Evolutionary conservation across 2,113 vertebrate genomes (phyloP).

Genomic region (Perca schrenkii): DNA sequence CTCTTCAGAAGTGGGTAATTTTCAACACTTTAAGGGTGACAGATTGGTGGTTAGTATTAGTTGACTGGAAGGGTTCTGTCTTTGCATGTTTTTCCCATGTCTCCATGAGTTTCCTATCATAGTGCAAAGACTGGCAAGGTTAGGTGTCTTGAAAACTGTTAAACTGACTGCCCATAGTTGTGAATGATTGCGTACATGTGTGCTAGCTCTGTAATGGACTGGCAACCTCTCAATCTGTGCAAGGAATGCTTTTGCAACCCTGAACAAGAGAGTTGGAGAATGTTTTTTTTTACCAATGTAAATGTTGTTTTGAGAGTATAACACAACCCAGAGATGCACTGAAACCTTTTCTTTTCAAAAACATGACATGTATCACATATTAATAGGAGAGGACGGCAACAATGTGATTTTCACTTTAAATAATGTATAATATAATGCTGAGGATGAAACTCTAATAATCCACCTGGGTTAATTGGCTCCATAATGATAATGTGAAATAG

Average conservation of each 20-base stretch:
- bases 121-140: neutral
- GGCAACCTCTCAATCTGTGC: neutral
- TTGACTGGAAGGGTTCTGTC: neutral
- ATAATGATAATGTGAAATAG: no score
- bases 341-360: neutral
- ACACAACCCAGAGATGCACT: neutral
- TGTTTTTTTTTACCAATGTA: neutral
- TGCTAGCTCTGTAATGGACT: neutral
- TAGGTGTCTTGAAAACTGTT: neutral
- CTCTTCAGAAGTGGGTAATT: conserved; percentile 10
- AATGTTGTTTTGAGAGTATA: neutral
- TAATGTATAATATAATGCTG: neutral
- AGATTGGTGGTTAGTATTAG: neutral
- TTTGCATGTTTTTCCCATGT: neutral
- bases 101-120: neutral
- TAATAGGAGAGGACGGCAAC: neutral
- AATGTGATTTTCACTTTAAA: neutral
- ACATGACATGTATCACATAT: neutral
- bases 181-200: neutral
- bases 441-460: neutral
- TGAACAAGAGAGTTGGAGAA: neutral
- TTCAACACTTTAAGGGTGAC: neutral
- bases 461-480: no score
- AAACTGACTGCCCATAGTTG: neutral
- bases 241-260: neutral